A percentile compares a stretch with the other conserved stretches of the same genome.
Conservation (phyloP, 2,797 vertebrate genomes). For the Agapornis canus region DNA sequence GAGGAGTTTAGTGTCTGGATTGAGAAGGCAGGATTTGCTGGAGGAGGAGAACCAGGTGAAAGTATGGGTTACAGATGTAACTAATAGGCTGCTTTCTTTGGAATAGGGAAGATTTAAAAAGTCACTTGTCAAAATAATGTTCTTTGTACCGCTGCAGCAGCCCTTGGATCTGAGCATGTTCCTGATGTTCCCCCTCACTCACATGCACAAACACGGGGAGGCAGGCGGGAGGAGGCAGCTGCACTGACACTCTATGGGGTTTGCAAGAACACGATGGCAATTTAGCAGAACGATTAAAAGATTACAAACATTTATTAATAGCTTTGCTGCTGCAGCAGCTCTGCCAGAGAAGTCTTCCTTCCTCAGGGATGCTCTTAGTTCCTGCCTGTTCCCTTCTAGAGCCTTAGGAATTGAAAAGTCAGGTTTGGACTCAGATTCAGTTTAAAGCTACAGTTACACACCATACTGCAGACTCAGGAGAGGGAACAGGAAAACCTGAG, state of each 20-base stretch:
- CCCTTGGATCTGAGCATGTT: constrained; percentile 41
- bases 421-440: not conserved
- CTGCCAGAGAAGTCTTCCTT: constrained; percentile 20
- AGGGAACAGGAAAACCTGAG: not conserved
- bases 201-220: constrained; percentile 55
- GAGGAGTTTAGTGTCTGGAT: not conserved
- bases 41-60: not conserved
- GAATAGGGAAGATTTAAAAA: constrained; percentile 40
- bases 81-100: not conserved
- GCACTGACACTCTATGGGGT: constrained; percentile 42
- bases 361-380: constrained; percentile 21
- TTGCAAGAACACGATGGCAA: constrained; percentile 63
- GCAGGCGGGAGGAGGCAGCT: constrained; percentile 59
- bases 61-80: not conserved
- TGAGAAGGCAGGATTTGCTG: not conserved
- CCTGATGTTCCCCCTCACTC: constrained; percentile 67
- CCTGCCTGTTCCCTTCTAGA: not conserved
- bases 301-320: constrained; percentile 72
- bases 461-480: not conserved
- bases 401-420: not conserved
- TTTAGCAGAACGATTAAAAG: constrained; percentile 67
- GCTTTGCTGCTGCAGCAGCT: constrained; percentile 57
- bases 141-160: constrained; percentile 43
- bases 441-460: not conserved
- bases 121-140: constrained; percentile 60